These are phyloP conservation scores for Poecile montanus DNA, from an alignment of 2,797 vertebrate species.

Conservation along the genomic window DNA sequence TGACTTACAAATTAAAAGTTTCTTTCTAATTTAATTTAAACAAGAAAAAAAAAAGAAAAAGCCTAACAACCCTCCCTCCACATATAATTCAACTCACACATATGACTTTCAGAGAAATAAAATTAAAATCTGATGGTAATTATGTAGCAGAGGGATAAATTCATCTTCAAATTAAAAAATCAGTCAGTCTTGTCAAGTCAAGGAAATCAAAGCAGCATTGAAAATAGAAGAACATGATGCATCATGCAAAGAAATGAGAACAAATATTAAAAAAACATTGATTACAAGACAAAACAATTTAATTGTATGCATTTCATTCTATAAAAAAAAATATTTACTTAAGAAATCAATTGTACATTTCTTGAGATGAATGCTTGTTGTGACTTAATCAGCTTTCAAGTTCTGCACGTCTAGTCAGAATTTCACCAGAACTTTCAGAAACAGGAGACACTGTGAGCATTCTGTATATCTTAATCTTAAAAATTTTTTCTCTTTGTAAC, in stretches of 20 bases:
- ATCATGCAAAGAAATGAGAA: background rate
- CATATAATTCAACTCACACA: background rate
- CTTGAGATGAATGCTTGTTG: background rate
- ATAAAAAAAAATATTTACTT: background rate
- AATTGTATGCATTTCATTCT: background rate
- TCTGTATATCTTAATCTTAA: background rate
- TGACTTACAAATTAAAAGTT: background rate
- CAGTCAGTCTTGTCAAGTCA: background rate
- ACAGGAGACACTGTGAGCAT: background rate
- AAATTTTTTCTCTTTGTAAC: background rate
- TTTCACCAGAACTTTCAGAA: background rate
- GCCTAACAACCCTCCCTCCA: accelerated
- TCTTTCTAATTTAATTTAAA: background rate
- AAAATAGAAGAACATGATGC: background rate
- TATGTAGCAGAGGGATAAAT: background rate
- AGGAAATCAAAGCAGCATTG: background rate
- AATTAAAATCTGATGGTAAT: background rate
- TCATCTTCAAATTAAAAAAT: background rate
- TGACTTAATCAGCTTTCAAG: background rate
- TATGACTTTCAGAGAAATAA: background rate
- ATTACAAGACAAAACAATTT: background rate
- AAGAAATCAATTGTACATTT: background rate
- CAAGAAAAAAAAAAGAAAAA: background rate
- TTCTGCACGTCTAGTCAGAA: background rate
- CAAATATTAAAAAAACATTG: background rate